Evolutionary conservation across 2,888 invertebrate species (phyloP), one percentile per base, ranked within the genome.

Genomic region (Dimorphilus gyrociliatus): DNA sequence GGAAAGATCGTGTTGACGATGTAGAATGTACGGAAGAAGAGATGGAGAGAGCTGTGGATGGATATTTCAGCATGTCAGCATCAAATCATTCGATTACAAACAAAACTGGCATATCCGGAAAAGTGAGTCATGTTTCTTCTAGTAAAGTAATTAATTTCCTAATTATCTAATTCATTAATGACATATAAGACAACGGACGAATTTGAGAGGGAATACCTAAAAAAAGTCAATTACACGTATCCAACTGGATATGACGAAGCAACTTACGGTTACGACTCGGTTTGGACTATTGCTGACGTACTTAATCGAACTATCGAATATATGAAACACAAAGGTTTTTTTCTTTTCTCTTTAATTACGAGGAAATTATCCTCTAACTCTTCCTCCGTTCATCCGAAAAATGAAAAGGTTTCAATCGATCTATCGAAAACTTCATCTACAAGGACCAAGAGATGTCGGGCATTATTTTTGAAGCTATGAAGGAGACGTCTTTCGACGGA

Each of bases 221-320:
- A 28, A 14, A 16, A 26, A 8, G 43, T 41, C 3, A 34, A 37
- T n/a, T 24, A 37, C 21, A 16, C 24, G 19, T 23, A 30, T 15
- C 16, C 25, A 8, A 37, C 38, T 6, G 45, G 40, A 7, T 85
- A 86, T 64, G 62, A 63, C 57, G 92, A 94, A 65, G 90, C 92
- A 5, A 92, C 92, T 1, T 65, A 92, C 35, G 92, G 92, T 30
- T 92, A 92, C 59, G 92, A 92, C 64, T 92, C 92, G 8, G 84
- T 92, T 33, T 94, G 92, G 92, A 82, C 90, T 27, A 80, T 90
- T 17, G 92, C 92, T 24, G 66, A 90, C 54, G 84, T 90, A 17
- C 82, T 94, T 58, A 42, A 43, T 30, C 25, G 26, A n/a, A 39
- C 35, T 18, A 12, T 34, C 4, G 28, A 32, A 18, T n/a, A 26